Evolutionary conservation across 2,888 invertebrate genomes (phyloP).

Genomic region (Chymomyza amoena): DNA sequence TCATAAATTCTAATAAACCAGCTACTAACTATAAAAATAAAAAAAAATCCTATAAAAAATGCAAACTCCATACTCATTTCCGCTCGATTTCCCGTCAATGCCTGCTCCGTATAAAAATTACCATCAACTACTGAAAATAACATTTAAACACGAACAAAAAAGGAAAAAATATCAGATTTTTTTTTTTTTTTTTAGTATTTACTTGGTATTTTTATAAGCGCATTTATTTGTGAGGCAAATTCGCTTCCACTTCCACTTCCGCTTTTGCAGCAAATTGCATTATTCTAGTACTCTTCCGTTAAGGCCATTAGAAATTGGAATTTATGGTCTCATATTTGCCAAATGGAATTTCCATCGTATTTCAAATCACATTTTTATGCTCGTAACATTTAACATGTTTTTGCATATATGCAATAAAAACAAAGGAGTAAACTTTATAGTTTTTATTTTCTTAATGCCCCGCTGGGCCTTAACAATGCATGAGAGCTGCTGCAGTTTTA

Average conservation of each 20-base stretch:
- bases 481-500: not conserved
- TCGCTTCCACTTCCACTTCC: conserved; percentile 6
- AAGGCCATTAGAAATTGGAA: conserved; percentile 27
- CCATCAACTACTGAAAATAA: not conserved
- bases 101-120: not conserved
- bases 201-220: not conserved
- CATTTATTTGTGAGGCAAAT: not conserved
- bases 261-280: conserved; percentile 47
- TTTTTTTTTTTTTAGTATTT: not conserved
- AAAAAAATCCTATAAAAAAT: not conserved
- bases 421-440: conserved; percentile 40
- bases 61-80: conserved; percentile 53
- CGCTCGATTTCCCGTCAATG: conserved; percentile 51
- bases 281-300: conserved; percentile 41
- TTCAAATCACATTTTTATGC: conserved; percentile 19
- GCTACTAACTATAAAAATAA: no score
- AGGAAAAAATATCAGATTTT: not conserved
- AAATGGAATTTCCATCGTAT: conserved; percentile 8
- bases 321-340: conserved; percentile 38
- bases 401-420: conserved; percentile 25
- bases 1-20: no score
- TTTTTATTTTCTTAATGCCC: conserved; percentile 3
- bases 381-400: conserved; percentile 21
- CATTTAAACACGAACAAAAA: not conserved
- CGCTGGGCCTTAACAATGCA: not conserved